Percentiles rank a stretch among this genome's conserved stretches.
Evolutionary conservation across 2,113 vertebrate genomes (phyloP).

Genomic region (Pogonocichla stellata): DNA sequence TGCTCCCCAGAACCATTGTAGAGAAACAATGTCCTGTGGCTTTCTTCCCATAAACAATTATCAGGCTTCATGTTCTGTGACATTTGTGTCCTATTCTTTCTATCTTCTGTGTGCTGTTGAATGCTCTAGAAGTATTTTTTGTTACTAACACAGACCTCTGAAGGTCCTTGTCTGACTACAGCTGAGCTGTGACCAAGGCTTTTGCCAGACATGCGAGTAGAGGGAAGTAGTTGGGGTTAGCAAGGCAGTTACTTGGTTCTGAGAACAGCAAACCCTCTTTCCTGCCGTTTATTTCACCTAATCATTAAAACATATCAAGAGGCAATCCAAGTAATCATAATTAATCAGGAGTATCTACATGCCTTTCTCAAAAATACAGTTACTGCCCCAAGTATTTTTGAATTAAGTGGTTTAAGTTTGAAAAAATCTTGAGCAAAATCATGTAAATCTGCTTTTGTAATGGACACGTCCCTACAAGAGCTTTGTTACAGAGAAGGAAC

Average conservation of each 20-base stretch:
- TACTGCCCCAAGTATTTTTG: not conserved
- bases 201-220: not conserved
- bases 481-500: not conserved
- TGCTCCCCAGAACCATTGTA: not conserved
- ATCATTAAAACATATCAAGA: not conserved
- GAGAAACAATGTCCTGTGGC: not conserved
- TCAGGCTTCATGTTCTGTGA: not conserved
- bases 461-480: not conserved
- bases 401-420: not conserved
- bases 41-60: not conserved
- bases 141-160: not conserved
- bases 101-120: not conserved
- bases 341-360: not conserved
- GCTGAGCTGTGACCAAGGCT: not conserved
- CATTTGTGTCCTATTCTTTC: not conserved
- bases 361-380: not conserved
- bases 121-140: not conserved
- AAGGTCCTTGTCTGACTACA: no score
- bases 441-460: not conserved
- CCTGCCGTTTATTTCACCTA: not conserved
- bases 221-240: not conserved
- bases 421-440: not conserved
- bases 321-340: not conserved
- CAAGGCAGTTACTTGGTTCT: not conserved
- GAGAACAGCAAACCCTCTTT: not conserved